A percentile compares a stretch with the other conserved stretches of the same genome.
phyloP scores from a whole-genome alignment of 2,888 invertebrate species.

The Ormyrus nitidulus region DNA sequence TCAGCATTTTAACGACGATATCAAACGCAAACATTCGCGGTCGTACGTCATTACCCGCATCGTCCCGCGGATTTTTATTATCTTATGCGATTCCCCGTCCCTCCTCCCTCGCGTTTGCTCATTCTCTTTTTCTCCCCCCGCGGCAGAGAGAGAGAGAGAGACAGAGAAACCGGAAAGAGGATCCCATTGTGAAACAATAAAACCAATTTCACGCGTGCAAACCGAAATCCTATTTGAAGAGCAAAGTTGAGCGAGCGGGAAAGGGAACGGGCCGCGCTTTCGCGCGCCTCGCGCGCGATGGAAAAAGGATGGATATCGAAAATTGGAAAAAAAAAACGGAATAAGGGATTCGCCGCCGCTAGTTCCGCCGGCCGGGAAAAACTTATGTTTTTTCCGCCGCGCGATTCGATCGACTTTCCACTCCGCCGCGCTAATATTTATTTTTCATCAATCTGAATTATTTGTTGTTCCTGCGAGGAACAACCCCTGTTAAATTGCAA shows the following conservation, averaged over 20 bases:
- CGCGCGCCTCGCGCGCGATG: background rate
- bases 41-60: too few relatives aligned
- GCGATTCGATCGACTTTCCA: background rate
- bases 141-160: too few relatives aligned
- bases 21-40: too few relatives aligned
- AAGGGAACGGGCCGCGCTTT: background rate
- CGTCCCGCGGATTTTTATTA: too few relatives aligned
- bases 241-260: conserved; percentile 4
- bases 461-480: too few relatives aligned
- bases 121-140: too few relatives aligned
- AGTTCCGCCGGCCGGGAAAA: background rate
- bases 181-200: conserved; percentile 30
- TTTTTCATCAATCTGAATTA: too few relatives aligned
- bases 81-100: too few relatives aligned
- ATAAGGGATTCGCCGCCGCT: background rate
- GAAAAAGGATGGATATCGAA: background rate
- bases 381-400: conserved; percentile 10
- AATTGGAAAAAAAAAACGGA: background rate
- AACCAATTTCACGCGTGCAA: conserved; percentile 26
- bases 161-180: too few relatives aligned
- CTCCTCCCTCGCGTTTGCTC: too few relatives aligned
- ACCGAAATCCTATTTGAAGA: conserved; percentile 31
- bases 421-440: background rate
- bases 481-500: too few relatives aligned
- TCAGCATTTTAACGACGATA: background rate